phyloP scores from a whole-genome alignment of 2,888 invertebrate species.

The Ochropleura leucogaster region DNA sequence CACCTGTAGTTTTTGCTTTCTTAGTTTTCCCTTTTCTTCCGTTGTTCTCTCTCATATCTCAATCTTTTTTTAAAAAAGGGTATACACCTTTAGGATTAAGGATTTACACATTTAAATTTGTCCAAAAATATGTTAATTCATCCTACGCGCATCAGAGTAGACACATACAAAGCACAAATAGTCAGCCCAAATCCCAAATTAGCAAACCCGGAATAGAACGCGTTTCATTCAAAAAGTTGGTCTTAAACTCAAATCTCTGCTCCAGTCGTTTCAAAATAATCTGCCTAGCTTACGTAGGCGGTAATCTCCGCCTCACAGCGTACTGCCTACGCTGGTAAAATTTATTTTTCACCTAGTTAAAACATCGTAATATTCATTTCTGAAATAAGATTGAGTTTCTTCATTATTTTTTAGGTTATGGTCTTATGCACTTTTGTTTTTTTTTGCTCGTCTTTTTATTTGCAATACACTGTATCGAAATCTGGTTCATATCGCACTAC shows the following conservation, averaged over 20 bases:
- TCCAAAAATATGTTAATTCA: neutral
- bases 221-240: slow-evolving; percentile 33
- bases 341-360: slow-evolving; percentile 45
- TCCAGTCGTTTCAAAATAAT: slow-evolving; percentile 35
- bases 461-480: no score
- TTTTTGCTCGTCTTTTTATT: neutral
- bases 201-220: slow-evolving; percentile 15
- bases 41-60: no score
- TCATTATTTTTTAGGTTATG: slow-evolving; percentile 7
- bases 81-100: no score
- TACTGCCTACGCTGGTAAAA: slow-evolving; percentile 38
- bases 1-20: no score
- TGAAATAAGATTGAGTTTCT: slow-evolving; percentile 12
- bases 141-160: neutral
- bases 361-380: slow-evolving; percentile 32
- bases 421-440: slow-evolving; percentile 6
- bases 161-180: neutral
- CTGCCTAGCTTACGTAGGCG: slow-evolving; percentile 45
- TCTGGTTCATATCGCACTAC: no score
- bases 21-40: no score
- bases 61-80: no score
- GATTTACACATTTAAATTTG: no score
- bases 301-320: slow-evolving; percentile 45
- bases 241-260: slow-evolving; percentile 2
- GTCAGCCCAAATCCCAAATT: neutral